Evolutionary conservation across 2,888 invertebrate genomes (phyloP).

Genomic region (Craniophora ligustri): DNA sequence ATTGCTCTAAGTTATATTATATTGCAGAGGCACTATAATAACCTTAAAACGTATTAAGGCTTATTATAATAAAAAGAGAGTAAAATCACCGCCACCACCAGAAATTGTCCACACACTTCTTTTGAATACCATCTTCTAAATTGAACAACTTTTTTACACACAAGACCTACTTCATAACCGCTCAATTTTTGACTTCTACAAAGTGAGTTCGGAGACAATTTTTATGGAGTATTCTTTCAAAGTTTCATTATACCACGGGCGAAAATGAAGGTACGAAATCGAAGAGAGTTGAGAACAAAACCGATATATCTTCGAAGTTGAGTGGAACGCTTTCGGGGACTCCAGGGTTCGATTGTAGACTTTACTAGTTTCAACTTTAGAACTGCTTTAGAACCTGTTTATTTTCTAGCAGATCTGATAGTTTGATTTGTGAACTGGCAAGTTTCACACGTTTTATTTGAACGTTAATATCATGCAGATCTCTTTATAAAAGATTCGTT

Average conservation of each 20-base stretch:
- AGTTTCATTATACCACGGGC: slow-evolving; percentile 65
- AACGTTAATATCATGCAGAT: too few relatives aligned
- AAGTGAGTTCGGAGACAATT: slow-evolving; percentile 58
- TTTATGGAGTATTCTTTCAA: slow-evolving; percentile 54
- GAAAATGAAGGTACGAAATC: slow-evolving; percentile 66
- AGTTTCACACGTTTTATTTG: slow-evolving; percentile 36
- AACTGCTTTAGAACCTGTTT: slow-evolving; percentile 62
- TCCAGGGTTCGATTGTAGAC: slow-evolving; percentile 60
- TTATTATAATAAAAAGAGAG: not conserved
- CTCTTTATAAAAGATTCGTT: slow-evolving; percentile 19
- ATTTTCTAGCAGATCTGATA: slow-evolving; percentile 52
- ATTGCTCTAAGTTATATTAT: too few relatives aligned
- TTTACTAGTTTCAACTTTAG: slow-evolving; percentile 68
- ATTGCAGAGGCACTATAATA: too few relatives aligned
- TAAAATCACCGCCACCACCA: slow-evolving; percentile 3
- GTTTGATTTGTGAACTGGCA: slow-evolving; percentile 53
- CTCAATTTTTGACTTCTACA: slow-evolving; percentile 52
- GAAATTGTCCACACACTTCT: slow-evolving; percentile 29
- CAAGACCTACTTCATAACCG: slow-evolving; percentile 36
- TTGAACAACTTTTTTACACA: slow-evolving; percentile 42
- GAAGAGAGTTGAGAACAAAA: slow-evolving; percentile 75
- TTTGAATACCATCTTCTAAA: slow-evolving; percentile 27
- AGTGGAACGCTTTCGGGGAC: slow-evolving; percentile 49
- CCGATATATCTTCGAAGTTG: slow-evolving; percentile 74
- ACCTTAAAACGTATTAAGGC: too few relatives aligned